Evolutionary conservation across 2,888 invertebrate genomes (phyloP), one percentile per base, ranked within the genome.

Genomic region (Nymphalis polychloros): DNA sequence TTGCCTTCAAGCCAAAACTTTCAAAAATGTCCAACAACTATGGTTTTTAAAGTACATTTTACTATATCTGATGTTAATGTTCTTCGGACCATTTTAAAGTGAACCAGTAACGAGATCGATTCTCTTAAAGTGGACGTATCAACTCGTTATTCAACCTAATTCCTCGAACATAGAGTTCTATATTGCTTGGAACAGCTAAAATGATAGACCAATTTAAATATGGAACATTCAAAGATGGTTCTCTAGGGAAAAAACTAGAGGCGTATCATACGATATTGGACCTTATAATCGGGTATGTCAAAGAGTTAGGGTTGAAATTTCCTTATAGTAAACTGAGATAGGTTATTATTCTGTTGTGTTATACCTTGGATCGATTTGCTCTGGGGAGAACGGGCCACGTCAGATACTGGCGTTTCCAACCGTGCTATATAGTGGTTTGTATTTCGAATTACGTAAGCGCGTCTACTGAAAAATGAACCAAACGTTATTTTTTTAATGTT

Each of bases 151-250:
- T 70, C 10, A 71, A 70, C 66, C 75, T 49, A 85, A 79, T 8
- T 0, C 0, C 0, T 0, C 0, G 0, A 0, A 0, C 0, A 0
- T 80, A 82, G 63, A 75, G 86, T 77, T 67, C 31, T 74, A 71
- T 77, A 76, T 86, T 1, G 41, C 48, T 55, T 80, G 75, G 2
- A 23, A 8, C 2, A 1, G 8, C 35, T 52, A 72, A 80, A 86
- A 84, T 85, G 87, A 89, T 90, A 90, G 82, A 86, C 79, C 88
- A 86, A 88, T 91, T 90, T 87, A 84, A 86, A 88, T 87, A 90
- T 89, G 85, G 89, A 88, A 84, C 89, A 81, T 79, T 81, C 81
- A 83, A 89, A 92, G 92, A 92, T 92, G 91, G 92, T 88, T 90
- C 92, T 92, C 90, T 86, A 86, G 91, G 92, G 92, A 92, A 92